These are phyloP conservation scores for Anguilla pacifica DNA, from an alignment of 2,797 vertebrate genomes.

Conservation along the genomic window DNA sequence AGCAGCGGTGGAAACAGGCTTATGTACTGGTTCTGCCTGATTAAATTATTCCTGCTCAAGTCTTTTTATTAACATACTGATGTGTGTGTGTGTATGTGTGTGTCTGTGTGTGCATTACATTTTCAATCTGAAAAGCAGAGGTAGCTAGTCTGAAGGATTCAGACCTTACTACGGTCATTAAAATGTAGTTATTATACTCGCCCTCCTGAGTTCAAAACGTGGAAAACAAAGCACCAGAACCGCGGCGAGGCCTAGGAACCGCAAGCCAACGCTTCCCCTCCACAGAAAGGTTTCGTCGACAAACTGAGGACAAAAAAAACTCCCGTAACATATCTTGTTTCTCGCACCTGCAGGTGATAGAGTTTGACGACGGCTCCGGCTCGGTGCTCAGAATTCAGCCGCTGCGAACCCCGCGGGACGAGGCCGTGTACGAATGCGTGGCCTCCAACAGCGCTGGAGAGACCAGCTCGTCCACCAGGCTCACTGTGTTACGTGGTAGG, in stretches of 20 bases:
- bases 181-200: not conserved
- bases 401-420: conserved; percentile 91
- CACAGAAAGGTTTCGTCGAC: conserved; percentile 43
- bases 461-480: conserved; percentile 89
- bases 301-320: conserved; percentile 75
- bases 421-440: conserved; percentile 96
- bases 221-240: not conserved
- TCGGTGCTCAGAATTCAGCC: conserved; percentile 98
- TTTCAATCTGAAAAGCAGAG: too few species aligned
- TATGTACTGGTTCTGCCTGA: conserved; percentile 4
- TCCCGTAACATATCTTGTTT: conserved; percentile 92
- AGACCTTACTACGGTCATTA: not conserved
- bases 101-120: not conserved
- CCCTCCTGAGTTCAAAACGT: not conserved
- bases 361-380: conserved; percentile 97
- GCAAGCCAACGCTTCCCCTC: conserved; percentile 34
- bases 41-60: not conserved
- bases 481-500: conserved; percentile 93
- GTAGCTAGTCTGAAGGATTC: not conserved
- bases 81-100: not conserved
- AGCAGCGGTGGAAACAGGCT: not conserved
- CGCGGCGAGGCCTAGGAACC: conserved; percentile 47
- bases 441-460: conserved; percentile 93
- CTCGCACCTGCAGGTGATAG: conserved; percentile 87
- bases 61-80: not conserved